A percentile compares a stretch with the other conserved stretches of the same genome.
Conservation (phyloP, 2,888 invertebrate genomes). For the Lasioglossum pauxillum region DNA sequence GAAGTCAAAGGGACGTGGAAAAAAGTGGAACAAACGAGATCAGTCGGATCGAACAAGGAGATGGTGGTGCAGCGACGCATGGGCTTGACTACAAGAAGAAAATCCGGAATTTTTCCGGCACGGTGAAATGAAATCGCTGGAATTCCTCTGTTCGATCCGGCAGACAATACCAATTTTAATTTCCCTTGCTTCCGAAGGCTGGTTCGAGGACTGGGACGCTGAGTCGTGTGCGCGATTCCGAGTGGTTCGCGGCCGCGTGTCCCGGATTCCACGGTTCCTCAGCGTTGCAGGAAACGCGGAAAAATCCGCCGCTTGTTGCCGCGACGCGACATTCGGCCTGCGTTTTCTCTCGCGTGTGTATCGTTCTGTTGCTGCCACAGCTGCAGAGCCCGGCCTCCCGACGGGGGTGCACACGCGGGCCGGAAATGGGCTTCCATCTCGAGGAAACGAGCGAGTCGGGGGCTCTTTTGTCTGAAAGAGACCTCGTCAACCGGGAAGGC, state of each 20-base stretch:
- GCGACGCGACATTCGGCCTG: background rate
- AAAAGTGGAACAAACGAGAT: background rate
- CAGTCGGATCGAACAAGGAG: background rate
- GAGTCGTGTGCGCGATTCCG: background rate
- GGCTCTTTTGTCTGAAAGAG: constrained; percentile 42
- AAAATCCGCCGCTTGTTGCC: constrained; percentile 1
- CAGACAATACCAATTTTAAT: constrained; percentile 44
- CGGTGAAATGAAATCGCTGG: constrained; percentile 37
- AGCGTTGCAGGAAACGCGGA: background rate
- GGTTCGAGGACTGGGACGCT: background rate
- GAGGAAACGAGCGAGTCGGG: constrained; percentile 38
- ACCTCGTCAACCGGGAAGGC: constrained; percentile 23
- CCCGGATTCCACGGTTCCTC: constrained; percentile 4
- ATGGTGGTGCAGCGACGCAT: background rate
- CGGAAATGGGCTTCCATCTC: constrained; percentile 54
- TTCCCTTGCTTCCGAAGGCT: constrained; percentile 17
- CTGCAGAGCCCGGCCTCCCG: too few relatives aligned
- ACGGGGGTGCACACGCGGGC: background rate
- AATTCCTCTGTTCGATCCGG: constrained; percentile 10
- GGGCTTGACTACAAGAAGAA: background rate
- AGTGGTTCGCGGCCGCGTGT: background rate
- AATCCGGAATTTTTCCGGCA: background rate
- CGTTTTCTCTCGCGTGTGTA: background rate
- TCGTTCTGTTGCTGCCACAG: background rate
- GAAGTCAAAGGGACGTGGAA: background rate